phyloP scores from a whole-genome alignment of 2,113 vertebrate species.

The Periophthalmus modestus region DNA sequence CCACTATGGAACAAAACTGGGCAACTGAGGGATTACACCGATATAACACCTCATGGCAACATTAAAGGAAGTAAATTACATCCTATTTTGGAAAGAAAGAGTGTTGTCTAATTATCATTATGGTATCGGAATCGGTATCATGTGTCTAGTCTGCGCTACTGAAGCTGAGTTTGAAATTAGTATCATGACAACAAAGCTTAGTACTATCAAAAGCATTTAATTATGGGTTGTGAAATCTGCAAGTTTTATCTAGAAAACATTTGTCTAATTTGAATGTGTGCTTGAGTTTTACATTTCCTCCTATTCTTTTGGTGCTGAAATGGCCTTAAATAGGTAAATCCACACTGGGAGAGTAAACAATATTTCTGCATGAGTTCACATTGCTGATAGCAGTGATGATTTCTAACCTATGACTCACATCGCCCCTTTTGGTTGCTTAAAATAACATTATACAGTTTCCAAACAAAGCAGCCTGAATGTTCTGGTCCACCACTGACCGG shows the following conservation, averaged over 20 bases:
- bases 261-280: neutral
- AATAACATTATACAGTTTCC: conserved; percentile 64
- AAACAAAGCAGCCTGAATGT: conserved; percentile 67
- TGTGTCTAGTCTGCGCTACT: no score
- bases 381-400: conserved; percentile 55
- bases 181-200: no score
- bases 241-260: neutral
- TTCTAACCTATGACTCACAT: conserved; percentile 66
- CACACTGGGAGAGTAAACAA: conserved; percentile 29
- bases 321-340: conserved; percentile 48
- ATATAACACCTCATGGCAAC: no score
- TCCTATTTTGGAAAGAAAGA: no score
- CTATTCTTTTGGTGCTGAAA: conserved; percentile 16
- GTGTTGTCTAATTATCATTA: no score
- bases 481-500: conserved; percentile 51
- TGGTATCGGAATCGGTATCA: no score
- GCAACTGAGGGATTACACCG: no score
- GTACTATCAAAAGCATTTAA: no score
- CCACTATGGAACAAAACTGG: no score
- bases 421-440: conserved; percentile 56
- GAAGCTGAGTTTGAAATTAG: no score
- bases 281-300: neutral
- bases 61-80: no score
- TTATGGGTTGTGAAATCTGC: neutral
- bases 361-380: conserved; percentile 38